Evolutionary conservation across 2,797 vertebrate genomes (phyloP), one percentile per base, ranked within the genome.

Genomic region (Euthynnus affinis): DNA sequence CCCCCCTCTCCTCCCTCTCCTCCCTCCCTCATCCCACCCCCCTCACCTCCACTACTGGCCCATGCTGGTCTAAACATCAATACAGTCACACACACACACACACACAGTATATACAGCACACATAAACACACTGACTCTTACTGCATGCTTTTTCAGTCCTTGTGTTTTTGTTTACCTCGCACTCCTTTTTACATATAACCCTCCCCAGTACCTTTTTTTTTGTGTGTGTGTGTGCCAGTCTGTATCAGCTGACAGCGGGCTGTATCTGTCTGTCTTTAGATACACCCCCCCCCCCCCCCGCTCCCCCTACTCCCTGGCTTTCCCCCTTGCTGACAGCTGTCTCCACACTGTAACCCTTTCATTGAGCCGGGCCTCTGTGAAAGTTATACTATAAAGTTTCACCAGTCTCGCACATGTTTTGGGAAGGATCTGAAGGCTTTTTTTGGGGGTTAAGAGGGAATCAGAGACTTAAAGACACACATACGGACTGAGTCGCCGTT

Each of bases 291-390:
- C 62, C 68, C 53, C 46, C 9, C 63, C 25, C 57, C 73, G 29
- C 53, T 67, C 68, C 53, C n/a, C 58, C 14, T 51, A 53, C 74
- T 66, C 72, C 59, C 78, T 66, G 51, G 76, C 78, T 74, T 51
- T 27, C 51, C 32, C 77, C 55, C 76, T 71, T 32, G 53, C 87
- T 82, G 86, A 89, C 94, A 95, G 93, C 93, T 95, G 94, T 91
- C 92, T 91, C 83, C 79, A 74, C 65, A 86, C 85, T 90, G 86
- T 92, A 94, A 89, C 88, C 86, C 86, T 88, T 92, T 91, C 85
- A 84, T 74, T 57, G 78, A 78, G 78, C 81, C 65, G 77, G 66
- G 64, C 71, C 78, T 79, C 89, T 84, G 83, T 83, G 71, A 90
- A 89, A 90, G 87, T 87, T 84, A 56, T 2, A 76, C 83, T 84